phyloP scores from a whole-genome alignment of 2,888 invertebrate species.

The Drosophila anceps region DNA sequence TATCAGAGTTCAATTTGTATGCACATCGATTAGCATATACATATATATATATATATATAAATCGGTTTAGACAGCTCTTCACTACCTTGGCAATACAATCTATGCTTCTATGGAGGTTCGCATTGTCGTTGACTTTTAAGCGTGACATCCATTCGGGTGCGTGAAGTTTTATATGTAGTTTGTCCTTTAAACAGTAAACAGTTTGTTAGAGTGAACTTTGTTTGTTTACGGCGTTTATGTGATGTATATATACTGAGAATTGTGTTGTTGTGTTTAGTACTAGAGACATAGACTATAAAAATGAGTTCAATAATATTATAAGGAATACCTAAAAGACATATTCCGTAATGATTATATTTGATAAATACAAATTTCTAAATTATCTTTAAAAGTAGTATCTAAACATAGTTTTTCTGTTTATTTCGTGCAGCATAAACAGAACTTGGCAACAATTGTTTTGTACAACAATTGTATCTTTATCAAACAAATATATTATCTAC shows the following conservation, averaged over 20 bases:
- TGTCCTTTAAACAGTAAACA: constrained; percentile 75
- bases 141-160: constrained; percentile 89
- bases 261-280: background rate
- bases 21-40: constrained; percentile 50
- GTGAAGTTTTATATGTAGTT: constrained; percentile 80
- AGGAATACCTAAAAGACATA: background rate
- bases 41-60: background rate
- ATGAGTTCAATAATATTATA: background rate
- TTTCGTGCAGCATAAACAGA: background rate
- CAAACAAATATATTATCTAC: no score
- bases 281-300: background rate
- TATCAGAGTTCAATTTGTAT: constrained; percentile 21
- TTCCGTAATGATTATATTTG: background rate
- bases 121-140: constrained; percentile 87
- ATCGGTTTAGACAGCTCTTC: constrained; percentile 24
- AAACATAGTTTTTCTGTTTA: background rate
- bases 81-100: constrained; percentile 88
- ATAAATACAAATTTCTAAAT: no score
- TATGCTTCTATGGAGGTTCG: constrained; percentile 90
- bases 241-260: background rate
- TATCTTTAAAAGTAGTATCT: background rate
- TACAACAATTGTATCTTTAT: no score
- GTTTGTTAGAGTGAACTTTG: constrained; percentile 23
- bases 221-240: constrained; percentile 9
- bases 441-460: no score